Base-by-base conservation (phyloP, 2,888 invertebrate genomes). In the Lasioglossum marginatum region DNA sequence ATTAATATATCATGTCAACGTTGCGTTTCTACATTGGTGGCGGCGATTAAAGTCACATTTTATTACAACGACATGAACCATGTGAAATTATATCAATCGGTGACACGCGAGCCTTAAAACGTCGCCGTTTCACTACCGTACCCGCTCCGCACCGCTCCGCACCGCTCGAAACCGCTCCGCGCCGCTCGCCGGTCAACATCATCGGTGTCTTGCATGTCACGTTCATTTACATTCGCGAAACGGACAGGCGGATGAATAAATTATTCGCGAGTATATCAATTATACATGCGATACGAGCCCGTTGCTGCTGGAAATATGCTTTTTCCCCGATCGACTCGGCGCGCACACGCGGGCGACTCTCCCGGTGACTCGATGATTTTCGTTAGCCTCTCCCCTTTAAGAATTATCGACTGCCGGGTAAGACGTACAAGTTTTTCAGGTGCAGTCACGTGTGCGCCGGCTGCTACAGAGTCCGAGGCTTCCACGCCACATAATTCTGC, bases 21-120 rank as follows among this genome's bases (percentile, higher is more conserved):
- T 79, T 43, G n/a, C 40, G 43, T 57, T 60, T 71, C 60, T 31
- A 43, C 71, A n/a, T 43, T 23, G n/a, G 77, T 16, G 45, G 34
- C 48, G 37, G 16, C 77, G 77, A 77, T 60, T 72, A 77, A 63
- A 80, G 73, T 63, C 74, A 71, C 40, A 63, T 85, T 81, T 78
- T 75, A 71, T 86, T 75, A 80, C 45, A 52, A 66, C 77, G 77
- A 85, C 71, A 66, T 68, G 81, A 85, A 77, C 70, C 85, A 34
- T 75, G 75, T 63, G 78, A 83, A 78, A 85, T 85, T 83, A 73
- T 63, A 79, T 86, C 77, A 83, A 87, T 86, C 77, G 60, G 77
- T 79, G 83, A 81, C 84, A 87, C 70, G 79, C 75, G 81, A 87
- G 71, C 76, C 77, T 84, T 78, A 71, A 83, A 83, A 83, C 83